Base-by-base conservation (phyloP, 2,113 vertebrate genomes). In the Platycercus adscitus region DNA sequence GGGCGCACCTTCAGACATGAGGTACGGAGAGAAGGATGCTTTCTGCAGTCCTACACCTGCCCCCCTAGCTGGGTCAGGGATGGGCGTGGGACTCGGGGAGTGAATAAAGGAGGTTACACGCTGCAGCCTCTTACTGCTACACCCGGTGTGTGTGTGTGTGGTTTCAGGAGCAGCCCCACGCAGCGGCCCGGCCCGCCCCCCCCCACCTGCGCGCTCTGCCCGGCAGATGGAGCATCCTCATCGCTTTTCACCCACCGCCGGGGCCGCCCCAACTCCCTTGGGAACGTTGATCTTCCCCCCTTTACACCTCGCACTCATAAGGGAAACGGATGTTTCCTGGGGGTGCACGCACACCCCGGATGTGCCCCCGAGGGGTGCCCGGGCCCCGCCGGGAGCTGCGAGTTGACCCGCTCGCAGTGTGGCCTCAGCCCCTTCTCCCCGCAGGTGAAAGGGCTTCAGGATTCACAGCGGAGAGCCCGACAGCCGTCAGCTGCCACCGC, bases 171-270 rank as follows among this genome's bases (percentile, higher is more conserved):
- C 35, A 37, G 35, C 35, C 35, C 35, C 35, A 37, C 35, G 35
- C 35, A 37, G 35, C 35, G 35, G 37, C n/a, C n/a, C 17, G 35
- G 47, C 47, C 53, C 28, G 33, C 37, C 3, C 14, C 46, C 61
- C 13, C 82, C 78, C 37, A 47, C 49, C 93, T 95, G 81, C 96
- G n/a, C 87, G 15, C 78, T 89, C 69, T 96, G 65, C 97, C 95
- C 97, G 94, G 96, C 87, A 97, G 95, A 95, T 97, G 97, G 96
- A 97, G 95, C 87, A 97, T 97, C 93, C 90, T 96, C 91, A 93
- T 97, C 94, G 96, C 91, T 94, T 97, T 97, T 95, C 86, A 80
- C 60, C 44, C 31, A 7, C 7, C 10, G 28, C 24, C 29, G 33
- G 13, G n/a, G 23, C 55, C 4, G 12, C 28, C 58, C 50, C 35